phyloP scores from a whole-genome alignment of 2,888 invertebrate species.

The Cephus pulcher region DNA sequence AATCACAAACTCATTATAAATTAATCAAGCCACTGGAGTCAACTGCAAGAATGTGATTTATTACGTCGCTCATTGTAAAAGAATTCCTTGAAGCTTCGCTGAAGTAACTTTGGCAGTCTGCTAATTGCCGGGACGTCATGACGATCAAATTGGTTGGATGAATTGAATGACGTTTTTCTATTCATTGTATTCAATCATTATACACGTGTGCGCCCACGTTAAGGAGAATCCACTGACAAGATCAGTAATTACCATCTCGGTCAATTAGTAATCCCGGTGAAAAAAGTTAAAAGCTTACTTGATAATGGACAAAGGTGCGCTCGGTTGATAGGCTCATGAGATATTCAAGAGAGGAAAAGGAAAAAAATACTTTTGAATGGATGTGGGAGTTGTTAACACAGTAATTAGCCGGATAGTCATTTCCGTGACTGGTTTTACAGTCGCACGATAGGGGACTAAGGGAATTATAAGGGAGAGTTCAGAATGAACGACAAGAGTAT shows the following conservation, averaged over 20 bases:
- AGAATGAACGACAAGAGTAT: not conserved
- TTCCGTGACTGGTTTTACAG: not conserved
- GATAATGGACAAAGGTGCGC: not conserved
- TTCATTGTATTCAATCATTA: not conserved
- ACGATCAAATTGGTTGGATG: not conserved
- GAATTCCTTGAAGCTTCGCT: not conserved
- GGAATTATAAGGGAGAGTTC: not conserved
- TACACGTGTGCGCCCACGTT: not conserved
- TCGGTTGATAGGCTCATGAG: not conserved
- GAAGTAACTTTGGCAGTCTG: not conserved
- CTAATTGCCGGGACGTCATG: not conserved
- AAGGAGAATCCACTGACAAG: not conserved
- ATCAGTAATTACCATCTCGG: not conserved
- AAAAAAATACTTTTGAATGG: not conserved
- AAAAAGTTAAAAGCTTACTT: not conserved
- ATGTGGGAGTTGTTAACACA: not conserved
- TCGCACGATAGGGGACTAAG: not conserved
- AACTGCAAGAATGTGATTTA: constrained; percentile 32
- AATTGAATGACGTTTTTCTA: not conserved
- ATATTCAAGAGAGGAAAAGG: not conserved
- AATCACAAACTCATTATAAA: constrained; percentile 41
- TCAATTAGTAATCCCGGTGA: not conserved
- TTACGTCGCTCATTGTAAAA: constrained; percentile 19
- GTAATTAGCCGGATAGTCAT: not conserved
- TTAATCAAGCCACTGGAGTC: constrained; percentile 39